These are phyloP conservation scores for Batillaria attramentaria DNA, from an alignment of 1,140 invertebrate genomes.

Conservation along the genomic window DNA sequence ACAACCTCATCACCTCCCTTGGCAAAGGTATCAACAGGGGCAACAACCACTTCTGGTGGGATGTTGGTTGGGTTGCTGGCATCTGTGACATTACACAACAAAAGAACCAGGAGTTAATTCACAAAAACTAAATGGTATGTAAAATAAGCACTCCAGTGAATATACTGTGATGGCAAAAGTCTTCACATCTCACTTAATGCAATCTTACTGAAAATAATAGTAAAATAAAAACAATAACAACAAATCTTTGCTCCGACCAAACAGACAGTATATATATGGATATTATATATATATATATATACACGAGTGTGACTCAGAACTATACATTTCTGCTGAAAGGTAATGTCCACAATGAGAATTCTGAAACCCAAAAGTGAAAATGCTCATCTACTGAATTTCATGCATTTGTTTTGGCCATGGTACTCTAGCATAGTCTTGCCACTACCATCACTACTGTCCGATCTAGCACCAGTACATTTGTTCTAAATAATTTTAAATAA, in stretches of 20 bases:
- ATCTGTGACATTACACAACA: slow-evolving; percentile 39
- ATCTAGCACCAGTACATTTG: no score
- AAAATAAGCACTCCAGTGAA: slow-evolving; percentile 7
- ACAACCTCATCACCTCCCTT: slow-evolving; percentile 84
- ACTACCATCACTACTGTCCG: no score
- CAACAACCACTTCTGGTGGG: slow-evolving; percentile 86
- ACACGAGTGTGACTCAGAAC: no score
- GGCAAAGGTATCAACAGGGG: slow-evolving; percentile 84
- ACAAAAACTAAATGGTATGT: not conserved
- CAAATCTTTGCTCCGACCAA: slow-evolving; percentile 89
- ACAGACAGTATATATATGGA: slow-evolving; percentile 70
- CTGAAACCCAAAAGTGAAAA: no score
- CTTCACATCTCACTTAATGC: not conserved
- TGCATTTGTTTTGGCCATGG: no score
- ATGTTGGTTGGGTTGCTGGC: slow-evolving; percentile 75
- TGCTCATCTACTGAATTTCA: no score
- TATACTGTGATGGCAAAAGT: not conserved
- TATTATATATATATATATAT: not conserved
- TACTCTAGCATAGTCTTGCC: no score
- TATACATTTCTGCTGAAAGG: no score
- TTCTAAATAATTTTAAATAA: not conserved
- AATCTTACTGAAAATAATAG: slow-evolving; percentile 68
- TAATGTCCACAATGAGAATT: no score
- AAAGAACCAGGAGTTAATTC: not conserved
- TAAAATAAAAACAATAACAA: slow-evolving; percentile 77